phyloP scores from a whole-genome alignment of 2,888 invertebrate genomes.

The Folsomia candida region DNA sequence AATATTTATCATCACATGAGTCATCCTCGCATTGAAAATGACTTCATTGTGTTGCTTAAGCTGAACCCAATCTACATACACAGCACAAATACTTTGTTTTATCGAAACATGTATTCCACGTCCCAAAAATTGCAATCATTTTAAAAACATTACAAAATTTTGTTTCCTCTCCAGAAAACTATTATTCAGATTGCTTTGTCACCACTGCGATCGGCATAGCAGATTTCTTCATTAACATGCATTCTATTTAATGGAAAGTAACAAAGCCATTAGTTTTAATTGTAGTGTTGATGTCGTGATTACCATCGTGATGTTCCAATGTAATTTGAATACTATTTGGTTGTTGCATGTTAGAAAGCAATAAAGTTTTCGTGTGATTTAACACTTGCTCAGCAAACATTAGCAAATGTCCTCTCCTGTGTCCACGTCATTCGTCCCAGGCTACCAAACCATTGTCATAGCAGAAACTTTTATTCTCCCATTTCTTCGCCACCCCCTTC shows the following conservation, averaged over 20 bases:
- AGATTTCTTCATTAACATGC: background rate
- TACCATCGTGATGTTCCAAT: background rate
- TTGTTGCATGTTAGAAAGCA: background rate
- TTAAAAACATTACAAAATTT: no score
- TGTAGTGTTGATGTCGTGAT: background rate
- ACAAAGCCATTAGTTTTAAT: background rate
- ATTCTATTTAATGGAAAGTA: background rate
- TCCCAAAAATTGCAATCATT: no score
- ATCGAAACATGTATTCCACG: no score
- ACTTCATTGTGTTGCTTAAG: no score
- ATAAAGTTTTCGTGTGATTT: background rate
- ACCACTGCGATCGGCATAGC: background rate
- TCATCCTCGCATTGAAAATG: no score
- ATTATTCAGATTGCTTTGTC: background rate
- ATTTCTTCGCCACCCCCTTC: background rate
- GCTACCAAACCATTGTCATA: background rate
- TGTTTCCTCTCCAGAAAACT: no score
- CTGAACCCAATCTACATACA: no score
- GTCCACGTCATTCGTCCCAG: background rate
- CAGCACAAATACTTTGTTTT: no score
- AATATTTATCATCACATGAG: no score
- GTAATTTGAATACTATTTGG: background rate
- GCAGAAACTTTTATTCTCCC: background rate
- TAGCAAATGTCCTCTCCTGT: background rate
- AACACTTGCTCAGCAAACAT: background rate